phyloP scores from a whole-genome alignment of 1,140 invertebrate genomes.

The Pachypeltis micranthus region DNA sequence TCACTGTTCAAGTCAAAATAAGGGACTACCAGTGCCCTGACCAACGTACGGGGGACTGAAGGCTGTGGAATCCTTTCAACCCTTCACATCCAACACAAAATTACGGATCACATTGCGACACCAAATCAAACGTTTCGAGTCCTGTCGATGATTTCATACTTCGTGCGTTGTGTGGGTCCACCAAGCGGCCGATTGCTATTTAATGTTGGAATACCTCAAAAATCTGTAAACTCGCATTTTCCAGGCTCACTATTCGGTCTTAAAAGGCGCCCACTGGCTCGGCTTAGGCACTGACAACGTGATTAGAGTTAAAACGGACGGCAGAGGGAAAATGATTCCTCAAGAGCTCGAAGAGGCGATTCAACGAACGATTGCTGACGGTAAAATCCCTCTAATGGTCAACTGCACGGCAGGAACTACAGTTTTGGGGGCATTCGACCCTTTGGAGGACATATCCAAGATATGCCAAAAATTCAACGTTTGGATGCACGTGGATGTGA shows the following conservation, averaged over 20 bases:
- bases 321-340: conserved; percentile 49
- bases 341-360: conserved; percentile 45
- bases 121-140: no score
- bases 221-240: conserved; percentile 4
- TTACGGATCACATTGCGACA: no score
- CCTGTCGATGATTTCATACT: no score
- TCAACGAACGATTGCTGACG: conserved; percentile 34
- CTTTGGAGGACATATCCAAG: conserved; percentile 57
- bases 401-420: conserved; percentile 65
- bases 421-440: conserved; percentile 74
- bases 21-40: no score
- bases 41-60: no score
- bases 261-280: conserved; percentile 64
- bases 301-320: conserved; percentile 52
- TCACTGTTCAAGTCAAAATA: no score
- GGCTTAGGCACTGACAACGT: conserved; percentile 69
- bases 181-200: no score
- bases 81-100: no score
- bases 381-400: conserved; percentile 50
- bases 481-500: conserved; percentile 80
- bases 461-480: conserved; percentile 48
- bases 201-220: no score
- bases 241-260: conserved; percentile 76
- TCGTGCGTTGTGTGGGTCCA: no score
- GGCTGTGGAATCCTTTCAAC: no score